phyloP scores from a whole-genome alignment of 1,140 invertebrate genomes.

The Popillia japonica region DNA sequence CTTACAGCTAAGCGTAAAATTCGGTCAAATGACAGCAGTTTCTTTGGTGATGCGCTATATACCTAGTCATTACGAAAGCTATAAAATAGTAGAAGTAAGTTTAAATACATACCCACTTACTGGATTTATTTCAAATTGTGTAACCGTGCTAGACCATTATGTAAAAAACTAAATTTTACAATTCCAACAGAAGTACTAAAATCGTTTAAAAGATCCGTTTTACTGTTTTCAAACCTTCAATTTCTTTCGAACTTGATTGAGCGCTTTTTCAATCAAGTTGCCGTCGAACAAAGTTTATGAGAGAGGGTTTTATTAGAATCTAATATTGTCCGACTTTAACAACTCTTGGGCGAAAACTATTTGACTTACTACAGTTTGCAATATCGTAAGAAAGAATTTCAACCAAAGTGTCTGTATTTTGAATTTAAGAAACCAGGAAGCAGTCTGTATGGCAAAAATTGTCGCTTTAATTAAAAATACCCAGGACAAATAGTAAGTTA shows the following conservation, averaged over 20 bases:
- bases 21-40: not conserved
- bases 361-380: not conserved
- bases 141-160: not conserved
- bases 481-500: not conserved
- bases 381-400: not conserved
- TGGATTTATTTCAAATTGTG: not conserved
- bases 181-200: not conserved
- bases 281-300: constrained; percentile 22
- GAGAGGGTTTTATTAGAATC: constrained; percentile 20
- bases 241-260: constrained; percentile 15
- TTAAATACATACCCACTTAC: not conserved
- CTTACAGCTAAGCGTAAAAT: not conserved
- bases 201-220: constrained; percentile 3
- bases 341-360: constrained; percentile 31
- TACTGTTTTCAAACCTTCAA: constrained; percentile 3
- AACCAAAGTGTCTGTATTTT: not conserved
- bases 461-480: not conserved
- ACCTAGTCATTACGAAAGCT: not conserved
- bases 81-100: not conserved
- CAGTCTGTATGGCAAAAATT: not conserved
- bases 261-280: constrained; percentile 27
- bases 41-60: not conserved
- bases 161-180: constrained; percentile 11
- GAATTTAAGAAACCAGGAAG: not conserved
- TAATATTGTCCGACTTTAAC: constrained; percentile 31